Evolutionary conservation across 2,797 vertebrate genomes (phyloP).

Genomic region (Anisognathus igniventris): DNA sequence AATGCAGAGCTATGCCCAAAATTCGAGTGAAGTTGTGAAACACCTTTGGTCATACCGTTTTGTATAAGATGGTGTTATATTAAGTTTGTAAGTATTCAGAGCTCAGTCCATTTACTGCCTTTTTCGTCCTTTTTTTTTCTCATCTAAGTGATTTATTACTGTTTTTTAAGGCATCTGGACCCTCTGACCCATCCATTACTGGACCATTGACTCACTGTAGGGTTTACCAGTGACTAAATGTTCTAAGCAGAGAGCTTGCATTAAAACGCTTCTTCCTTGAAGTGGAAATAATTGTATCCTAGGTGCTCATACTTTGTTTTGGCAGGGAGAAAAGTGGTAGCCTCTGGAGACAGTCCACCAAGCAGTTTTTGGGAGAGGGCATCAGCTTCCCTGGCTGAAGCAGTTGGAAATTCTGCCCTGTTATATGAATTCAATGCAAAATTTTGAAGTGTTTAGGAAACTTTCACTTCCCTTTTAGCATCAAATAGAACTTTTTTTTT

Average conservation of each 20-base stretch:
- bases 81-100: neutral
- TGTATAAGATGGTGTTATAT: neutral
- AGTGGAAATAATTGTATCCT: neutral
- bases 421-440: neutral
- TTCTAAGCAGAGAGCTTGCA: neutral
- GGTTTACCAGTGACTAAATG: neutral
- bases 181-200: neutral
- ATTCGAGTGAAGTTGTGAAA: neutral
- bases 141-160: neutral
- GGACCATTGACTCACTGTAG: neutral
- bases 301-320: neutral
- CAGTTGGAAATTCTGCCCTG: neutral
- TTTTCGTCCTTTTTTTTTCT: accelerated
- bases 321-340: neutral
- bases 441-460: neutral
- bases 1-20: neutral
- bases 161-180: neutral
- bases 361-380: neutral
- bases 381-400: neutral
- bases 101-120: neutral
- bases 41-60: neutral
- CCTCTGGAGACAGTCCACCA: neutral
- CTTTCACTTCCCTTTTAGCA: neutral
- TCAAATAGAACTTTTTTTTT: neutral
- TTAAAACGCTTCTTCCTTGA: neutral